Evolutionary conservation across 1,140 invertebrate species (phyloP), one percentile per base, ranked within the genome.

Genomic region (Tetramorium parvispinum): DNA sequence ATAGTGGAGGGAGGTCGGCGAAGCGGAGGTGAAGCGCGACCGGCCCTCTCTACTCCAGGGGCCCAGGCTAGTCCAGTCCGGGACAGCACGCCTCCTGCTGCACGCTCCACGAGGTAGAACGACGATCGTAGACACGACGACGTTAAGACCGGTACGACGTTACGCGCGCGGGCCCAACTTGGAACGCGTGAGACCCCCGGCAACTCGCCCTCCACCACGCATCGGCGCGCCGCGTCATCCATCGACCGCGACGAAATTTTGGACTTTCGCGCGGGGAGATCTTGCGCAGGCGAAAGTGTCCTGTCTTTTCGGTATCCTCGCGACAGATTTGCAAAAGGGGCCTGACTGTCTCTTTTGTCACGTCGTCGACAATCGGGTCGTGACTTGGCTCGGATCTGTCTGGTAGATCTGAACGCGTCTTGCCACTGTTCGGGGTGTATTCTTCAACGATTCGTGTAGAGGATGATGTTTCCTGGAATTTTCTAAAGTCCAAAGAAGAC

Each of bases 51-150:
- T 93, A 93, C 88, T 90, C 91, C 90, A 91, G 93, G 92, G 93
- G 92, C 93, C 93, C 92, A 90, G 92, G 91, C 92, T 94, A 94
- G 94, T 95, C 94, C 94, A 95, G 94, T 95, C 93, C 92, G 93
- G 93, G 94, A 95, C 94, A 95, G 94, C 94, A 95, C 94, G 94
- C 94, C 94, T 95, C 94, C 94, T 95, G 94, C 94, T 95, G 94
- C 94, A 94, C 94, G 94, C 94, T 95, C 92, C 94, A 95, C 92
- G 92, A 94, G 92, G 93, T 94, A 91, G 88, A 91, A 92, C 91
- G 91, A 90, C 76, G 83, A 90, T 85, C 89, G 85, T 85, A 91
- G 89, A 90, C 65, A 89, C 88, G 88, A 85, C 78, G 81, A 90
- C 89, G 79, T 83, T 83, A 37, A 40, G 68, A 75, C 79, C 78